Evolutionary conservation across 1,140 invertebrate species (phyloP).

Genomic region (Drosophila tani): DNA sequence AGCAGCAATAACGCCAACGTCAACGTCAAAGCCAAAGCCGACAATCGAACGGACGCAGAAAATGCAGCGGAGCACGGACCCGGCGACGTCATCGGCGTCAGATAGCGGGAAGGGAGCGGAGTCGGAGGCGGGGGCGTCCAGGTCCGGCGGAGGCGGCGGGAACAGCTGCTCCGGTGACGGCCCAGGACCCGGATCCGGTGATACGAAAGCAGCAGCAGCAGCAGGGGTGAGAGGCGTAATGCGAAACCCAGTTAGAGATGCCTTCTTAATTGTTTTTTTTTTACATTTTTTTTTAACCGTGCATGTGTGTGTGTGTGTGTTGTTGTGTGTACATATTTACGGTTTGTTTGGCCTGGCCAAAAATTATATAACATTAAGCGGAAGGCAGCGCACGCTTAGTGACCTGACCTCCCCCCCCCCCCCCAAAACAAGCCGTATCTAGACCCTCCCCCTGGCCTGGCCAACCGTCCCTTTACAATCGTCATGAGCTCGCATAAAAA

Average conservation of each 20-base stretch:
- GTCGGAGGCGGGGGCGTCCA: background rate
- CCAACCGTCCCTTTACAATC: slow-evolving; percentile 4
- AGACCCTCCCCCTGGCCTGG: slow-evolving; percentile 4
- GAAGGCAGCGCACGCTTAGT: slow-evolving; percentile 60
- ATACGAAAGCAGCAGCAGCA: slow-evolving; percentile 16
- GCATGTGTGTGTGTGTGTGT: slow-evolving; percentile 8
- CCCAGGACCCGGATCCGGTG: slow-evolving; percentile 6
- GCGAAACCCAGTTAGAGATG: background rate
- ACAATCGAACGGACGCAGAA: slow-evolving; percentile 27
- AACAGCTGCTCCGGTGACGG: slow-evolving; percentile 27
- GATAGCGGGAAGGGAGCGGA: slow-evolving; percentile 32
- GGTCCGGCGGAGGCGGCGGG: slow-evolving; percentile 22
- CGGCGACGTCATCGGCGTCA: slow-evolving; percentile 32
- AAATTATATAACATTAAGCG: slow-evolving; percentile 51
- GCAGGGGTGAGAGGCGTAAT: slow-evolving; percentile 28
- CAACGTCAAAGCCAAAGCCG: slow-evolving; percentile 34
- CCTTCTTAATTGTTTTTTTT: background rate
- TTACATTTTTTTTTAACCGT: background rate
- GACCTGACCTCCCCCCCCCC: slow-evolving; percentile 24
- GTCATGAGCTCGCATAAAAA: slow-evolving; percentile 30
- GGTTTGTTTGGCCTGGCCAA: slow-evolving; percentile 36
- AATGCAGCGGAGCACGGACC: slow-evolving; percentile 38
- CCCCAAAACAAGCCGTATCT: too few species aligned
- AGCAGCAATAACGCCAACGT: slow-evolving; percentile 46
- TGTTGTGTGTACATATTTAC: slow-evolving; percentile 17